phyloP scores from a whole-genome alignment of 2,888 invertebrate species.

The Zeuzera pyrina region DNA sequence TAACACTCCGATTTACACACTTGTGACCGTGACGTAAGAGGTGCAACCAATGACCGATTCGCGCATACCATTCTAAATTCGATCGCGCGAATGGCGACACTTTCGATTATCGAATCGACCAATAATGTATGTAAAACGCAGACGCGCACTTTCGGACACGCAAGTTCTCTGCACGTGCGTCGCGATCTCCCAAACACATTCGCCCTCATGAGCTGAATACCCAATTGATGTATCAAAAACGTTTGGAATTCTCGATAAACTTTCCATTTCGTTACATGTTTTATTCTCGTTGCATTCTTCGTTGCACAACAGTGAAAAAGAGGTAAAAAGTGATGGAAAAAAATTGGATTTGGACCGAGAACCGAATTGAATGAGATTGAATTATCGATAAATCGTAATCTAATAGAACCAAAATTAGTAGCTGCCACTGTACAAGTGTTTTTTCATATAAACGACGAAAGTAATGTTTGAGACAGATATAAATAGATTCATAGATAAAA shows the following conservation, averaged over 20 bases:
- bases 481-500: too few relatives aligned
- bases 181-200: conserved; percentile 20
- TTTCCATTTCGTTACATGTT: conserved; percentile 50
- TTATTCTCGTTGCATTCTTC: conserved; percentile 30
- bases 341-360: too few relatives aligned
- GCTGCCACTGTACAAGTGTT: too few relatives aligned
- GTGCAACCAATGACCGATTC: conserved; percentile 17
- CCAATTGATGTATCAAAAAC: conserved; percentile 19
- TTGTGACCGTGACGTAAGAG: conserved; percentile 13
- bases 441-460: too few relatives aligned
- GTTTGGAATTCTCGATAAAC: conserved; percentile 25
- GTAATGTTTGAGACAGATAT: too few relatives aligned
- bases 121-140: conserved; percentile 17
- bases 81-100: conserved; percentile 33
- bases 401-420: too few relatives aligned
- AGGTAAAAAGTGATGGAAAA: too few relatives aligned
- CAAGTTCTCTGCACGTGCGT: conserved; percentile 16
- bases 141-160: conserved; percentile 8
- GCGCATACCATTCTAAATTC: conserved; percentile 31
- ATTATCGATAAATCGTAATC: too few relatives aligned
- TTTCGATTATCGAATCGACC: conserved; percentile 39
- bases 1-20: conserved; percentile 25
- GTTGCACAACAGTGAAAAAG: conserved; percentile 27
- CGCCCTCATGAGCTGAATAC: conserved; percentile 34
- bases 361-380: too few relatives aligned